Percentiles rank a stretch among this genome's conserved stretches.
Conservation (phyloP, 2,113 vertebrate species). For the Equus przewalskii region DNA sequence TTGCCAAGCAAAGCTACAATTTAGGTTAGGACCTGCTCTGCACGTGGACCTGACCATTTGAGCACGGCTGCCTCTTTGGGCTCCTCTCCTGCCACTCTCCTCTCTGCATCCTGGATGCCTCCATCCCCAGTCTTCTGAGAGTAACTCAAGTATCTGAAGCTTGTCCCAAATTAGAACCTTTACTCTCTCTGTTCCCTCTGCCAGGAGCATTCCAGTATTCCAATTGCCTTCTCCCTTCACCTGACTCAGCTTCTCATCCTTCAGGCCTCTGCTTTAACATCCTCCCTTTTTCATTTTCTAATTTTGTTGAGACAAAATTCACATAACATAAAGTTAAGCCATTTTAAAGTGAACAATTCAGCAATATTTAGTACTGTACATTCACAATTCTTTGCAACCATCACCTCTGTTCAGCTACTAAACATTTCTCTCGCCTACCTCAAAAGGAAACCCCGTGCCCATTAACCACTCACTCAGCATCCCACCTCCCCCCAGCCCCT, state of each 20-base stretch:
- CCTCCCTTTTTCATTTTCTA: background rate
- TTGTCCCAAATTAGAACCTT: background rate
- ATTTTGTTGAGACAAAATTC: background rate
- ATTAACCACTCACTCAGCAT: background rate
- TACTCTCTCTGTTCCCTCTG: background rate
- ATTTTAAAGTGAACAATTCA: background rate
- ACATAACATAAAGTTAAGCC: background rate
- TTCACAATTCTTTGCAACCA: background rate
- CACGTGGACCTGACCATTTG: accelerated
- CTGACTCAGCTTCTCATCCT: background rate
- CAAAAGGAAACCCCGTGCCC: background rate
- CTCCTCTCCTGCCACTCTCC: background rate
- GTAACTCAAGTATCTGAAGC: too few relatives aligned
- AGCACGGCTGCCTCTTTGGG: accelerated
- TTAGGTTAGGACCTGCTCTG: background rate
- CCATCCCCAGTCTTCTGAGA: background rate
- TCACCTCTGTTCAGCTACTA: background rate
- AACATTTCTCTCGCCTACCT: background rate
- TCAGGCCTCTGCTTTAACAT: background rate
- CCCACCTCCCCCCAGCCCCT: background rate
- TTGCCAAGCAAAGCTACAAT: background rate
- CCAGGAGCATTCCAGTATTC: background rate
- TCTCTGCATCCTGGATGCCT: background rate
- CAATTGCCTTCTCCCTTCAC: background rate
- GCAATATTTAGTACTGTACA: background rate